phyloP scores from a whole-genome alignment of 2,888 invertebrate genomes.

The Norana najaformis region DNA sequence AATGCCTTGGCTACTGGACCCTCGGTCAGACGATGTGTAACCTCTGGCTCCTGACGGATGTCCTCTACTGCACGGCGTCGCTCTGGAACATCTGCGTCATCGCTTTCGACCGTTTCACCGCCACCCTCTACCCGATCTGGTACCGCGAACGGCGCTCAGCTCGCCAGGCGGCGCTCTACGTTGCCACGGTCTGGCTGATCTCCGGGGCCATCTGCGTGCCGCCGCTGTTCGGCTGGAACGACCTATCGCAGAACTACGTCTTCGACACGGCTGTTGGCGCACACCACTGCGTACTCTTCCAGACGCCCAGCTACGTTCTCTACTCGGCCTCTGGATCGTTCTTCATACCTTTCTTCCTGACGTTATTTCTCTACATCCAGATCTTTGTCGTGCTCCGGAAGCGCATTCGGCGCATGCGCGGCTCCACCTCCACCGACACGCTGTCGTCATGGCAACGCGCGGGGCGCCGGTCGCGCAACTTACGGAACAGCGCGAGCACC shows the following conservation, averaged over 20 bases:
- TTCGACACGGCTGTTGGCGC: constrained; percentile 45
- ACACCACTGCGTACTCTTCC: constrained; percentile 58
- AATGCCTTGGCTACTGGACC: constrained; percentile 61
- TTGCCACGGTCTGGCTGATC: constrained; percentile 61
- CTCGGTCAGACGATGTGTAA: constrained; percentile 60
- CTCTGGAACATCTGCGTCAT: constrained; percentile 63
- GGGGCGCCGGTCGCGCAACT: background rate
- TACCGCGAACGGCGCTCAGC: constrained; percentile 59
- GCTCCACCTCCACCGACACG: constrained; percentile 34
- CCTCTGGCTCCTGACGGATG: constrained; percentile 64
- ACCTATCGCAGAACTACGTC: constrained; percentile 42
- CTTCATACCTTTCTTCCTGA: constrained; percentile 59
- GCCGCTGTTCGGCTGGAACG: constrained; percentile 55
- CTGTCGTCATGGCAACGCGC: background rate
- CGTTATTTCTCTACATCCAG: constrained; percentile 59
- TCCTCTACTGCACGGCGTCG: constrained; percentile 62
- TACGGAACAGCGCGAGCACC: background rate
- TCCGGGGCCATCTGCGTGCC: constrained; percentile 60
- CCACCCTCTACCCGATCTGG: constrained; percentile 59
- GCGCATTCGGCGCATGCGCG: constrained; percentile 51
- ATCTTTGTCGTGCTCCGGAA: constrained; percentile 59
- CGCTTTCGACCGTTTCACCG: constrained; percentile 62
- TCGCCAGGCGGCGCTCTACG: constrained; percentile 56
- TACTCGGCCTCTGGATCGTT: constrained; percentile 62
- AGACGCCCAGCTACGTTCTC: constrained; percentile 58